These are phyloP conservation scores for Ceratosolen fusciceps DNA, from an alignment of 1,140 invertebrate genomes.

Conservation along the genomic window DNA sequence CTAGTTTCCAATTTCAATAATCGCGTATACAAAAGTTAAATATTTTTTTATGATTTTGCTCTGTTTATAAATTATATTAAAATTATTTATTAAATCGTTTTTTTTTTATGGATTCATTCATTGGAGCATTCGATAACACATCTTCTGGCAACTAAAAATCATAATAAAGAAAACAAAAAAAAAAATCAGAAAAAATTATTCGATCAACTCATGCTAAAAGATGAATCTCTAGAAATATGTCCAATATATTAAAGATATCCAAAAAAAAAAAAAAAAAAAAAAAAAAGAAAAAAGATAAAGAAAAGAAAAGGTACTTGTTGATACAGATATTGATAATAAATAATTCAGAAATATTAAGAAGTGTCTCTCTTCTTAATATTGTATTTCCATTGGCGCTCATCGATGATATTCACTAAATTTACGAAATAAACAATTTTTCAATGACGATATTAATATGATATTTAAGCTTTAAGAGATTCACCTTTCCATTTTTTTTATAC, in stretches of 20 bases:
- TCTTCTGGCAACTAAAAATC: slow-evolving; percentile 45
- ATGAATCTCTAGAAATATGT: slow-evolving; percentile 1
- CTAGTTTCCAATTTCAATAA: slow-evolving; percentile 20
- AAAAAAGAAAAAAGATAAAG: too few relatives aligned
- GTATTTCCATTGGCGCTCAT: too few relatives aligned
- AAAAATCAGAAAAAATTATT: slow-evolving; percentile 33
- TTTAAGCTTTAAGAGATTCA: slow-evolving; percentile 19
- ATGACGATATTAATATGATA: too few relatives aligned
- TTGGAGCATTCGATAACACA: slow-evolving; percentile 36
- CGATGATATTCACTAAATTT: too few relatives aligned
- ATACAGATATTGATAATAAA: not conserved
- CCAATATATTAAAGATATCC: too few relatives aligned
- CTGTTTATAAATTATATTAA: slow-evolving; percentile 9
- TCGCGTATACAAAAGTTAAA: slow-evolving; percentile 10
- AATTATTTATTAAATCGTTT: slow-evolving; percentile 23
- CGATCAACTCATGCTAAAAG: not conserved
- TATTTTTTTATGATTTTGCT: slow-evolving; percentile 16
- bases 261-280: too few relatives aligned
- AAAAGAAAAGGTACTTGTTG: too few relatives aligned
- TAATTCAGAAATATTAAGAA: not conserved
- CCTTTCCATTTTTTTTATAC: slow-evolving; percentile 24
- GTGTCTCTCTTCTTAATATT: too few relatives aligned
- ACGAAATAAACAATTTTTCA: too few relatives aligned
- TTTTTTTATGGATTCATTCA: slow-evolving; percentile 30
- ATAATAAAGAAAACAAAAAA: slow-evolving; percentile 46